Base-by-base conservation (phyloP, 2,797 vertebrate genomes). In the Benthosema pterotum region DNA sequence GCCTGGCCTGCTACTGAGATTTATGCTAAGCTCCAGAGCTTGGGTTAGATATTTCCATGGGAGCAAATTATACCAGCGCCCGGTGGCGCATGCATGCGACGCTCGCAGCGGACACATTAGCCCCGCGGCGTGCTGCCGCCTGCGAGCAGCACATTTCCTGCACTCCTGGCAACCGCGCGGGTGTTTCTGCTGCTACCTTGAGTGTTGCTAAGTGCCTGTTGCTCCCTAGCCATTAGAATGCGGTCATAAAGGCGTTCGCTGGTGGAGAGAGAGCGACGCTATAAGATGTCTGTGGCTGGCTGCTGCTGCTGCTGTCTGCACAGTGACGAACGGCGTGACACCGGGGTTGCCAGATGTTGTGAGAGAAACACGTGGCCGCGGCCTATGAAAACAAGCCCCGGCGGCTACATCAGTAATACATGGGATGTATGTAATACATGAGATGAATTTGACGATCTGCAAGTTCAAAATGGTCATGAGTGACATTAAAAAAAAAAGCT, bases 121-220 rank as follows among this genome's bases (percentile, higher is more conserved):
- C 54, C 62, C n/a, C n/a, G n/a, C n/a, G 66, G 52, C 54, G 56
- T 60, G 61, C 72, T 11, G 32, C 32, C 22, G 22, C 22, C 7
- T 57, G 58, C 17, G 48, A 55, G 13, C 55, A 73, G 61, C 60
- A 68, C 15, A 73, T 75, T 69, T 80, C 68, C 71, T 54, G 62
- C 63, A 53, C 43, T 72, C 64, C 57, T 67, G 57, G 69, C 50
- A 79, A 74, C n/a, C n/a, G n/a, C 70, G 56, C 48, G 25, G n/a
- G 32, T 69, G 63, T 68, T 75, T 82, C n/a, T 68, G 65, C 63
- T n/a, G 60, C 47, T 46, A 67, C 11, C 42, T 67, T 50, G 63
- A 60, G 47, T 45, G 32, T 45, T 72, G 68, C 70, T 69, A 76
- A 67, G 77, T 49, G 49, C 51, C 65, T 42, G 62, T 67, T 62